These are phyloP conservation scores for Drosophila simulans DNA, from an alignment of 1,140 invertebrate species.

Conservation along the genomic window DNA sequence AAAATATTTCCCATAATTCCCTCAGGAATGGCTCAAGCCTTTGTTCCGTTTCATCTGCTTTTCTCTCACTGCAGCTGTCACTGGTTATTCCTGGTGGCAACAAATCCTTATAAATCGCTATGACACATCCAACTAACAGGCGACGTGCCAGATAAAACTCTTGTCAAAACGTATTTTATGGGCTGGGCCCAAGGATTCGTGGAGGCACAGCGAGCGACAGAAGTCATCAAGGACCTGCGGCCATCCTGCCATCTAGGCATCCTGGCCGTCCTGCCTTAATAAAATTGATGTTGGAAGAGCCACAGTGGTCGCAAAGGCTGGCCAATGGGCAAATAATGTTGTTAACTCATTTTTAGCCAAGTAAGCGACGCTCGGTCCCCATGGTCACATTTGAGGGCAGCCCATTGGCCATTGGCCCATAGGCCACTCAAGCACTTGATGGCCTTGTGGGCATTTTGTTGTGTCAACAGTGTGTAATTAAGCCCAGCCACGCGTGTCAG, in stretches of 20 bases:
- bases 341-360: slow-evolving; percentile 75
- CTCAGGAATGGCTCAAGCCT: neutral
- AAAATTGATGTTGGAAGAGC: slow-evolving; percentile 26
- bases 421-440: slow-evolving; percentile 56
- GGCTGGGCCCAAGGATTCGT: slow-evolving; percentile 39
- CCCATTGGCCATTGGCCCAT: slow-evolving; percentile 13
- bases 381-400: slow-evolving; percentile 54
- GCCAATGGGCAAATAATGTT: slow-evolving; percentile 68
- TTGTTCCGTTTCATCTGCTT: neutral
- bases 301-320: slow-evolving; percentile 12
- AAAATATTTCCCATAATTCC: neutral
- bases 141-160: slow-evolving; percentile 79
- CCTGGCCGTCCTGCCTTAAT: slow-evolving; percentile 10
- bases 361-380: slow-evolving; percentile 38
- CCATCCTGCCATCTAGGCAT: slow-evolving; percentile 14
- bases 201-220: slow-evolving; percentile 18
- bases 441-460: slow-evolving; percentile 56
- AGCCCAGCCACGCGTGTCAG: slow-evolving; percentile 37
- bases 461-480: slow-evolving; percentile 74
- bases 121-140: slow-evolving; percentile 55
- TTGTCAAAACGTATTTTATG: slow-evolving; percentile 79
- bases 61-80: slow-evolving; percentile 28
- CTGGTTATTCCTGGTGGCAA: slow-evolving; percentile 48
- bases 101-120: slow-evolving; percentile 78
- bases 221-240: slow-evolving; percentile 56